Conservation (phyloP, 2,113 vertebrate species). For the Nesoenas mayeri region DNA sequence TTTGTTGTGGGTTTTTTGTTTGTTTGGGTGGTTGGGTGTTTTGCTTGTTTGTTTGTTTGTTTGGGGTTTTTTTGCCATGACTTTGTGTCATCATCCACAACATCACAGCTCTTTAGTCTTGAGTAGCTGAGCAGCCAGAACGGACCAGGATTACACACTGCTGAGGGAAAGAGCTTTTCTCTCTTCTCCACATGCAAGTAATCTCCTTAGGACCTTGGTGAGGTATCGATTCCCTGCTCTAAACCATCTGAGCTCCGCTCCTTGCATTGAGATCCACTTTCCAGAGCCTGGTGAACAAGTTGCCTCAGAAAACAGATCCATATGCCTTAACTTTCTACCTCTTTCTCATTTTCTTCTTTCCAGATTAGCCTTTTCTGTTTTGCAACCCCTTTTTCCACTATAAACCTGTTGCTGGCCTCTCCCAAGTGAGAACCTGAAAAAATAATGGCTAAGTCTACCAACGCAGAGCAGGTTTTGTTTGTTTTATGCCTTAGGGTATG, state of each 20-base stretch:
- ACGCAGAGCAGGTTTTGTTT: neutral
- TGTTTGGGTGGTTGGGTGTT: no score
- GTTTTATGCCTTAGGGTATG: neutral
- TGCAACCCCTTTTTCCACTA: neutral
- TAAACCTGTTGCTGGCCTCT: neutral
- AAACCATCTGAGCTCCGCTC: neutral
- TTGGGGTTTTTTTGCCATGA: neutral
- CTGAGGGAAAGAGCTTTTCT: neutral
- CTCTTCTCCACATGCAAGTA: neutral
- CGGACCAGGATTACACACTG: neutral
- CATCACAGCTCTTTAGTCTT: neutral
- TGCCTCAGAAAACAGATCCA: neutral
- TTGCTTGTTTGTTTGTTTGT: no score
- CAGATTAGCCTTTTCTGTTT: neutral
- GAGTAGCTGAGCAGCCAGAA: neutral
- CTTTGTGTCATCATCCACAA: neutral
- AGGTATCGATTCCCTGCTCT: neutral
- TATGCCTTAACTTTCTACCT: neutral
- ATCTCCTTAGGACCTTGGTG: neutral
- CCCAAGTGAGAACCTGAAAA: neutral
- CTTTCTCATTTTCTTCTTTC: neutral
- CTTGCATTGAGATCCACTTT: neutral
- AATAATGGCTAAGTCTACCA: neutral
- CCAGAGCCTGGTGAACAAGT: neutral
- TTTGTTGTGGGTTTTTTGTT: neutral